Percentiles rank a stretch among this genome's conserved stretches.
Evolutionary conservation across 2,797 vertebrate species (phyloP).

Genomic region (Macropus fuliginosus): DNA sequence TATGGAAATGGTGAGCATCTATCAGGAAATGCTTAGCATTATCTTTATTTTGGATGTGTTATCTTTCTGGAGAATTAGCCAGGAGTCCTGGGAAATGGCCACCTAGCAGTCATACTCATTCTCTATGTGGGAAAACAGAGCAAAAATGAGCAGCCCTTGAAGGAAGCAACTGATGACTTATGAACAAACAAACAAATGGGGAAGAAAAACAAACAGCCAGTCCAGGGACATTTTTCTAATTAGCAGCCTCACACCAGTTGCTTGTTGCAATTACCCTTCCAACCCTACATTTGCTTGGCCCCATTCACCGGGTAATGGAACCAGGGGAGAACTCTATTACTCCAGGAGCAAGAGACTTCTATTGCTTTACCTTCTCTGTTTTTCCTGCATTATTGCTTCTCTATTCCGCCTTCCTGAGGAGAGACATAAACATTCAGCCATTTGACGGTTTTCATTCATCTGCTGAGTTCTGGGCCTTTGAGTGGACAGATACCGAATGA

Average conservation of each 20-base stretch:
- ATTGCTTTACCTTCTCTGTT: neutral
- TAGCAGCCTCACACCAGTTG: neutral
- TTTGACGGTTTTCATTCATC: constrained; percentile 46
- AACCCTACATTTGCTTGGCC: neutral
- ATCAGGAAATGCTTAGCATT: neutral
- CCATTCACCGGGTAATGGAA: neutral
- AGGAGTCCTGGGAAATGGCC: rapidly evolving
- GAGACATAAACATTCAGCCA: constrained; percentile 21
- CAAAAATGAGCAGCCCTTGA: neutral
- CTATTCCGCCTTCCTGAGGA: constrained; percentile 26
- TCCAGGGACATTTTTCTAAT: neutral
- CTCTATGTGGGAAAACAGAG: neutral
- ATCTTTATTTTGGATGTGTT: neutral
- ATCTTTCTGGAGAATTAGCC: neutral
- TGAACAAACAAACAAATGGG: neutral
- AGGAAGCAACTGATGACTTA: neutral
- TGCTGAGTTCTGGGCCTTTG: neutral
- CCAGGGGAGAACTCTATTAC: neutral
- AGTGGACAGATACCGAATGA: neutral
- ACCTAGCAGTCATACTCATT: neutral
- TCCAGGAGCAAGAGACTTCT: neutral
- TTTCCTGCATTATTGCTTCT: neutral
- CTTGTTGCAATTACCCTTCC: neutral
- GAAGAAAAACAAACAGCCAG: neutral
- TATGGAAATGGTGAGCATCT: neutral